phyloP scores from a whole-genome alignment of 2,888 invertebrate genomes.

The Euzetes globulus region DNA sequence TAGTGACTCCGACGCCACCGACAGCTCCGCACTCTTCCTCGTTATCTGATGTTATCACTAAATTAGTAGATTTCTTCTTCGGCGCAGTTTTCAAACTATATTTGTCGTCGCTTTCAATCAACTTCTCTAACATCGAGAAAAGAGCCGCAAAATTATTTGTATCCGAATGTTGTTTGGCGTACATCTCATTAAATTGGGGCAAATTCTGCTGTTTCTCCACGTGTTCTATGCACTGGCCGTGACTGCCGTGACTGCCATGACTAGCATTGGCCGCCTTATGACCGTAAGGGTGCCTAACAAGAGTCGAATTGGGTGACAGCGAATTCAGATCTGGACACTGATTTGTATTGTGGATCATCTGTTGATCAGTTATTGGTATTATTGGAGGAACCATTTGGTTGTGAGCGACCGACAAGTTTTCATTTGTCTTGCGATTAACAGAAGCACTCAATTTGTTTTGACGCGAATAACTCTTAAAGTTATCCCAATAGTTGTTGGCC shows the following conservation, averaged over 20 bases:
- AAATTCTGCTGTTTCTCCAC: conserved; percentile 21
- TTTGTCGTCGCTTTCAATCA: conserved; percentile 18
- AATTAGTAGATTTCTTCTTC: neutral
- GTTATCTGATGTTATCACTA: conserved; percentile 6
- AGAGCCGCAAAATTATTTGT: conserved; percentile 19
- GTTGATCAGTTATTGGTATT: neutral
- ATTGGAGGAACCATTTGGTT: conserved; percentile 13
- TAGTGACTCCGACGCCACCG: conserved; percentile 20
- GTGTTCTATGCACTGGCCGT: neutral
- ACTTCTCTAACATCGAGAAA: conserved; percentile 29
- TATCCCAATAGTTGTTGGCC: conserved; percentile 90
- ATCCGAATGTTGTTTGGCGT: neutral
- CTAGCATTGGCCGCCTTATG: conserved; percentile 28
- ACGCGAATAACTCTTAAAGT: conserved; percentile 80
- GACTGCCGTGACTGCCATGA: conserved; percentile 13
- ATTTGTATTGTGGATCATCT: conserved; percentile 7
- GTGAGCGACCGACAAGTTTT: conserved; percentile 23
- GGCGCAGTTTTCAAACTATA: neutral
- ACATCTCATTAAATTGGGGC: neutral
- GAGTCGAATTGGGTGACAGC: neutral
- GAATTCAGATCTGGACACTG: neutral
- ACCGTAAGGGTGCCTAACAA: neutral
- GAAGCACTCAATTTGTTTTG: conserved; percentile 62
- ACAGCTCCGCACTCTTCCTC: conserved; percentile 24
- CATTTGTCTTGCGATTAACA: conserved; percentile 37